Percentiles rank a stretch among this genome's conserved stretches.
Evolutionary conservation across 2,888 invertebrate genomes (phyloP).

Genomic region (Harmothoe impar): DNA sequence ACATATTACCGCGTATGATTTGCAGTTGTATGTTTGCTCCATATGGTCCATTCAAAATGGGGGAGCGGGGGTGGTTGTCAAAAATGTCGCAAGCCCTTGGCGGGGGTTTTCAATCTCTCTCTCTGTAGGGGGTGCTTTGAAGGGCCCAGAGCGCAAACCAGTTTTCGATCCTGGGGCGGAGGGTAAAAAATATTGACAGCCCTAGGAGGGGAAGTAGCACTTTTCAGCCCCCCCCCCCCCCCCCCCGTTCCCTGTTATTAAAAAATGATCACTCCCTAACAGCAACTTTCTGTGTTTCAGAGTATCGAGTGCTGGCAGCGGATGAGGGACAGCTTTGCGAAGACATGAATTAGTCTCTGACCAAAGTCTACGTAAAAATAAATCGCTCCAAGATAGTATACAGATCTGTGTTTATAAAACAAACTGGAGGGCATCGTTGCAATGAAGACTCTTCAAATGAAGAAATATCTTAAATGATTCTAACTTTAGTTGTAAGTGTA

Average conservation of each 20-base stretch:
- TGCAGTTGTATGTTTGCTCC: background rate
- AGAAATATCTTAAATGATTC: background rate
- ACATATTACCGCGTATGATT: background rate
- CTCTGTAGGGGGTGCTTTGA: no score
- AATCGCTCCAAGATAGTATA: no score
- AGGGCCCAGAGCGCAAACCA: no score
- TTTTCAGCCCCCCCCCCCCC: no score
- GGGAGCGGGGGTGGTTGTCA: no score
- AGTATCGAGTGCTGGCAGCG: constrained; percentile 71
- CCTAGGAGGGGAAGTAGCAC: no score
- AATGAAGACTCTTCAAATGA: background rate
- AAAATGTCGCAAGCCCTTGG: no score
- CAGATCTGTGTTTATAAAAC: background rate
- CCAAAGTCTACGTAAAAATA: background rate
- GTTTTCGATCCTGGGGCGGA: no score
- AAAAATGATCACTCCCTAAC: background rate
- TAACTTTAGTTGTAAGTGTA: no score
- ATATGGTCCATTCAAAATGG: background rate
- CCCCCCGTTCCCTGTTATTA: no score
- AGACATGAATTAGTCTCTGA: constrained; percentile 66
- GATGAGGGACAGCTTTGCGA: constrained; percentile 70
- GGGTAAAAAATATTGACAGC: no score
- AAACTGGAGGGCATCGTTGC: background rate
- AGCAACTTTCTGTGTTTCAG: constrained; percentile 67
- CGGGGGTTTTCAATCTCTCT: no score